phyloP scores from a whole-genome alignment of 2,888 invertebrate genomes.

The Drosophila peninsularis region DNA sequence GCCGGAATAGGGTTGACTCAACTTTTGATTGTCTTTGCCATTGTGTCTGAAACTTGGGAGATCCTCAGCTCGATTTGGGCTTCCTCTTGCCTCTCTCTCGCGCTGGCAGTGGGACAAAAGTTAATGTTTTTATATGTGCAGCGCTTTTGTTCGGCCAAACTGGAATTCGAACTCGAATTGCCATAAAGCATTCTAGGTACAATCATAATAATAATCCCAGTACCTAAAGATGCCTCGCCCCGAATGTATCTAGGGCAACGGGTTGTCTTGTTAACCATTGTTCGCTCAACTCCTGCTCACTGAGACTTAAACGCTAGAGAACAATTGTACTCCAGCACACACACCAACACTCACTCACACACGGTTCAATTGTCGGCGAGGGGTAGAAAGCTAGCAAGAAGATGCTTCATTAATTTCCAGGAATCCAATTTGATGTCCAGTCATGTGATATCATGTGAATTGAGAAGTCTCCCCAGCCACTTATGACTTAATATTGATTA shows the following conservation, averaged over 20 bases:
- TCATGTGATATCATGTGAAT: conserved; percentile 15
- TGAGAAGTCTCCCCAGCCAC: conserved; percentile 5
- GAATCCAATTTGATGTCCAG: conserved; percentile 25
- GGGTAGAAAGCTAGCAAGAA: conserved; percentile 1
- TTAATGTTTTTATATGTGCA: conserved; percentile 68
- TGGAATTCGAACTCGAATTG: conserved; percentile 65
- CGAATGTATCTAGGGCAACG: conserved; percentile 50
- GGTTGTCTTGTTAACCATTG: conserved; percentile 30
- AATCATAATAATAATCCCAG: conserved; percentile 48
- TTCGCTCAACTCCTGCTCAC: conserved; percentile 28
- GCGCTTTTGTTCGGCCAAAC: conserved; percentile 67
- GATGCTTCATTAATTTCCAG: conserved; percentile 11
- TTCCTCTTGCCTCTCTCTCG: conserved; percentile 12
- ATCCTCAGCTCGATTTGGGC: conserved; percentile 25
- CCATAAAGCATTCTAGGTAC: conserved; percentile 49
- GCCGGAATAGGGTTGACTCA: conserved; percentile 48
- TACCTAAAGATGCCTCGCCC: conserved; percentile 39
- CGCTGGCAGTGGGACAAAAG: conserved; percentile 54
- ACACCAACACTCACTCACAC: neutral
- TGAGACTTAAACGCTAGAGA: conserved; percentile 19
- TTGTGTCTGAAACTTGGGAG: conserved; percentile 36
- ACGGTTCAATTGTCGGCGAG: conserved; percentile 18
- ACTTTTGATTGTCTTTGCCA: conserved; percentile 33
- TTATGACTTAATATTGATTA: conserved; percentile 17
- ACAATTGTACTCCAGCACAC: conserved; percentile 24